Evolutionary conservation across 2,113 vertebrate species (phyloP), one percentile per base, ranked within the genome.

Genomic region (Oncorhynchus tshawytscha): DNA sequence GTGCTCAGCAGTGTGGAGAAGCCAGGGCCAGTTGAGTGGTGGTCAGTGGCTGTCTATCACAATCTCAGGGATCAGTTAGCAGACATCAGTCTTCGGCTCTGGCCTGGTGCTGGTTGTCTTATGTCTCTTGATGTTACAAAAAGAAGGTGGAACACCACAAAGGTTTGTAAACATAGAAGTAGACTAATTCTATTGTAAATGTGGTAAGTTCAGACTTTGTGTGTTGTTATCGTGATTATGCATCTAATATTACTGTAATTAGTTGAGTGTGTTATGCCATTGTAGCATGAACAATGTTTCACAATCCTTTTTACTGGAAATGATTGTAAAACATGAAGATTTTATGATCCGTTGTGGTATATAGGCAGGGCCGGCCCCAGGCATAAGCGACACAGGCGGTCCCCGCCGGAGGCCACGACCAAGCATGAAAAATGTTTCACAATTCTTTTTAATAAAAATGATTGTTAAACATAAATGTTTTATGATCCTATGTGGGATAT

Each of bases 11-110:
- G 89, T 82, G 88, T 90, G 91, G 85, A 93, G 92, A 91, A 86
- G 88, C 86, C 87, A 24, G 82, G 81, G 88, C 90, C 87, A 87
- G 91, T 81, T 72, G 89, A 92, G 89, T 84, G 91, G 86, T 90
- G 91, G 93, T 92, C 92, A 91, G 91, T 66, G 85, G 82, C 92
- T 92, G 92, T 93, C 93, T 91, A 92, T 94, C 93, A 93, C 88
- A 86, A 91, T 92, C 91, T 91, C 92, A 92, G 84, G 91, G 91
- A 93, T 93, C 93, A 91, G 91, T 90, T 91, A 91, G 89, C 88
- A 81, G 88, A 88, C 86, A 89, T 92, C 89, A 86, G 79, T 91
- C 88, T 82, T 24, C 90, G 71, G 78, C 81, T 81, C 71, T 29
- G 68, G 83, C 84, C 81, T 84, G 84, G 83, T 80, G 82, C 84